Percentiles rank a stretch among this genome's conserved stretches.
These are phyloP conservation scores for Anastrepha obliqua DNA, from an alignment of 1,140 invertebrate species.

Conservation along the genomic window DNA sequence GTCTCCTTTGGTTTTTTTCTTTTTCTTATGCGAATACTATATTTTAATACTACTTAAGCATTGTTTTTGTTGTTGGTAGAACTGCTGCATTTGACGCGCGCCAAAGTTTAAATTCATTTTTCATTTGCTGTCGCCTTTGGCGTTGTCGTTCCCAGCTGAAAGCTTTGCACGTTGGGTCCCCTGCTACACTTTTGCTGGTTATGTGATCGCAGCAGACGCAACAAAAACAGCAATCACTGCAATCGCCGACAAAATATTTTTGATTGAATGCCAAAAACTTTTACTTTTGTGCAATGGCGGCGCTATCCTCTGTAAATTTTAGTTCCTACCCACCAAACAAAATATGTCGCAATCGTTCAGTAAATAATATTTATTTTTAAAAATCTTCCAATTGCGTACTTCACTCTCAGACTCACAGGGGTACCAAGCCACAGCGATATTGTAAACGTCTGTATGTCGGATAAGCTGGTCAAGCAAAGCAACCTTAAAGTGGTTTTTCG, in stretches of 20 bases:
- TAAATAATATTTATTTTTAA: too few relatives aligned
- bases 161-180: too few relatives aligned
- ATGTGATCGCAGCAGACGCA: slow-evolving; percentile 1
- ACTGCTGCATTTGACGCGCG: slow-evolving; percentile 33
- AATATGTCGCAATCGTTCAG: background rate
- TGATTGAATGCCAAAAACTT: slow-evolving; percentile 52
- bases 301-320: background rate
- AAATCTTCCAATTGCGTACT: too few relatives aligned
- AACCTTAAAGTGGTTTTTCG: too few relatives aligned
- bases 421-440: too few relatives aligned
- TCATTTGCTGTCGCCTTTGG: slow-evolving; percentile 51
- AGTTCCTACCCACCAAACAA: background rate
- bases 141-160: slow-evolving; percentile 9
- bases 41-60: background rate
- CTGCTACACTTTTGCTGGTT: background rate
- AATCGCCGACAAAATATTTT: slow-evolving; percentile 39
- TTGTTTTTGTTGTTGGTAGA: background rate
- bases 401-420: too few relatives aligned
- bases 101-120: slow-evolving; percentile 53
- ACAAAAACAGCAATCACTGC: slow-evolving; percentile 29
- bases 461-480: too few relatives aligned
- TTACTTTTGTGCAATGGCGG: slow-evolving; percentile 30
- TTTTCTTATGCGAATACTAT: background rate
- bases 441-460: too few relatives aligned
- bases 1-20: background rate